Percentiles rank a stretch among this genome's conserved stretches.
Conservation (phyloP, 2,797 vertebrate species). For the Chloroceryle amazona region DNA sequence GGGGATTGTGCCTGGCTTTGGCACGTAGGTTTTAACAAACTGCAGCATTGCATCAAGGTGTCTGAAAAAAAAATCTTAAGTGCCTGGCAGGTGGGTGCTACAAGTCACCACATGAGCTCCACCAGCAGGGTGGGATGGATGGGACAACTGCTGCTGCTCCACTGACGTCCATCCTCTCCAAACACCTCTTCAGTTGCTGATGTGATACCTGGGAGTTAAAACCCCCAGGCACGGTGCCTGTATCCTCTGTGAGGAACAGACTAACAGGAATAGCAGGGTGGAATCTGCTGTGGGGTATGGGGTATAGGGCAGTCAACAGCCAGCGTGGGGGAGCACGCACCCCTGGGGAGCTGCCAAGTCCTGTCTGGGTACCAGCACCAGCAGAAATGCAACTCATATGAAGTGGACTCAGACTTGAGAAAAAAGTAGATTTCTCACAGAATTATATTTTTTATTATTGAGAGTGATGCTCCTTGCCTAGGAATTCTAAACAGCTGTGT, state of each 20-base stretch:
- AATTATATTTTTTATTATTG: neutral
- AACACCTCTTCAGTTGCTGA: neutral
- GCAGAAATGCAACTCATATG: neutral
- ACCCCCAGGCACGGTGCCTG: neutral
- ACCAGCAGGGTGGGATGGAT: accelerated
- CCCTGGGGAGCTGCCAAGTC: accelerated
- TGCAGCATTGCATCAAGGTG: neutral
- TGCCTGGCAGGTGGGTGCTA: neutral
- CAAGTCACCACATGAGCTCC: neutral
- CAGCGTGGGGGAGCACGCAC: neutral
- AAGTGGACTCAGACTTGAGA: neutral
- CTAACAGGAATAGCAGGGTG: too few relatives aligned
- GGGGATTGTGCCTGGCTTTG: neutral
- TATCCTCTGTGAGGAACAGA: accelerated
- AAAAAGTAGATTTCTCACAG: neutral
- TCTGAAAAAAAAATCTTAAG: neutral
- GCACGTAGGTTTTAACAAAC: neutral
- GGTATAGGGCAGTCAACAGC: neutral
- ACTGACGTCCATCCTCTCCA: neutral
- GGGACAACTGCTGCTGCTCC: neutral
- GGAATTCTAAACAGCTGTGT: neutral
- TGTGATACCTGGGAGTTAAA: neutral
- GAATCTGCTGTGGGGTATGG: neutral
- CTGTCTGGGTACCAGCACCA: neutral
- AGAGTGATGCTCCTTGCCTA: neutral